These are phyloP conservation scores for Aulostomus chinensis DNA, from an alignment of 2,797 vertebrate species.

Conservation along the genomic window DNA sequence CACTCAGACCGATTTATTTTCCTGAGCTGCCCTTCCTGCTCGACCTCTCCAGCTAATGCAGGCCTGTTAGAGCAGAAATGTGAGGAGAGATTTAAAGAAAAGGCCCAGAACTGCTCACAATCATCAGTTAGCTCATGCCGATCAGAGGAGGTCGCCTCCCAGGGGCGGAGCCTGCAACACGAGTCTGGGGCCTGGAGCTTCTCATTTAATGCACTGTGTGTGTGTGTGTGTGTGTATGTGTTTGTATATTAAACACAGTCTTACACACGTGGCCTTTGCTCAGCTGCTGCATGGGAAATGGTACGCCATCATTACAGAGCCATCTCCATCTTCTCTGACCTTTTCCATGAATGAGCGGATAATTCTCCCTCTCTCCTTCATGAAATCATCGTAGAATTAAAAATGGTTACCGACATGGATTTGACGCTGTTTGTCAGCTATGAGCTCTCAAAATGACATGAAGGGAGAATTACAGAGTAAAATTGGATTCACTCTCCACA, in stretches of 20 bases:
- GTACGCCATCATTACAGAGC: constrained; percentile 36
- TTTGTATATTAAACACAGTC: too few relatives aligned
- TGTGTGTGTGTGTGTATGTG: too few relatives aligned
- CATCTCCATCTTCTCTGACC: constrained; percentile 47
- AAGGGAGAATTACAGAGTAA: too few relatives aligned
- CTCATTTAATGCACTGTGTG: constrained; percentile 29
- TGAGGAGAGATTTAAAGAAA: constrained; percentile 7
- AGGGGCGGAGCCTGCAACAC: constrained; percentile 29
- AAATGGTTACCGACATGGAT: too few relatives aligned
- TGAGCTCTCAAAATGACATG: too few relatives aligned
- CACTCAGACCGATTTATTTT: background rate
- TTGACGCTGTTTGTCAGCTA: too few relatives aligned
- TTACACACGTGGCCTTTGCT: too few relatives aligned
- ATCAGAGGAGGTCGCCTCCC: constrained; percentile 38
- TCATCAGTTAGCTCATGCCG: constrained; percentile 31
- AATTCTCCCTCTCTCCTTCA: constrained; percentile 26
- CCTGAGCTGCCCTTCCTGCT: constrained; percentile 1
- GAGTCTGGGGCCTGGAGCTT: constrained; percentile 32
- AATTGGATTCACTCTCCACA: too few relatives aligned
- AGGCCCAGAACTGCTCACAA: constrained; percentile 36
- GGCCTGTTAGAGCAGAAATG: constrained; percentile 21
- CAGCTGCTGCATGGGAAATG: constrained; percentile 5
- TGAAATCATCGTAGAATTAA: too few relatives aligned
- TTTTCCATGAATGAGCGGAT: constrained; percentile 39
- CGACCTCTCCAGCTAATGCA: too few relatives aligned